Conservation (phyloP, 2,888 invertebrate species). For the Unio pictorum region DNA sequence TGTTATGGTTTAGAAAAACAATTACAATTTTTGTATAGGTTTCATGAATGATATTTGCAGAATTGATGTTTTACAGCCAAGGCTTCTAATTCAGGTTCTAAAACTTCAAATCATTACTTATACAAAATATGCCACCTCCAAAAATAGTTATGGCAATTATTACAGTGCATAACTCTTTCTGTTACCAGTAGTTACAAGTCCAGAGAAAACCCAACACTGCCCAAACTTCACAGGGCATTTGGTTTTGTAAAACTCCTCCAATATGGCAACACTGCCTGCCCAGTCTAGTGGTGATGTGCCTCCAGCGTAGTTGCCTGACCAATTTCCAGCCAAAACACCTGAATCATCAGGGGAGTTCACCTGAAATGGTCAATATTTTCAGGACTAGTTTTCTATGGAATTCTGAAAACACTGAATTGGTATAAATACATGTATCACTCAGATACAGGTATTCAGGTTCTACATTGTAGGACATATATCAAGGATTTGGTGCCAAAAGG, state of each 20-base stretch:
- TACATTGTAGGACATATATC: too few species aligned
- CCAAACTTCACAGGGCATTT: constrained; percentile 53
- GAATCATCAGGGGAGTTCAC: constrained; percentile 40
- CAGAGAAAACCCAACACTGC: constrained; percentile 63
- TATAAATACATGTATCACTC: too few species aligned
- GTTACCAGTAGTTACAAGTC: constrained; percentile 72
- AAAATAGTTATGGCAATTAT: not conserved
- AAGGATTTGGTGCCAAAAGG: too few species aligned
- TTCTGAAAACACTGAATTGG: too few species aligned
- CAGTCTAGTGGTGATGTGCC: constrained; percentile 26
- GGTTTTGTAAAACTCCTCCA: constrained; percentile 51
- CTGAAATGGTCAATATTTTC: constrained; percentile 6
- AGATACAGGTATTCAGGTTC: too few species aligned
- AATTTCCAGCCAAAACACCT: constrained; percentile 58
- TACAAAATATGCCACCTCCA: too few species aligned
- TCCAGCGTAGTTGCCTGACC: constrained; percentile 56
- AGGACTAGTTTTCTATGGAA: not conserved
- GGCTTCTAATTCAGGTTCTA: too few species aligned
- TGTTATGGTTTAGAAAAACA: too few species aligned
- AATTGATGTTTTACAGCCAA: too few species aligned
- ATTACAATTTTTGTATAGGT: too few species aligned
- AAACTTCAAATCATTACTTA: too few species aligned
- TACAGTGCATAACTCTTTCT: not conserved
- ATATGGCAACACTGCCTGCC: constrained; percentile 56
- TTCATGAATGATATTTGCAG: too few species aligned